Evolutionary conservation across 1,140 invertebrate species (phyloP).

Genomic region (Drosophila lacertosa): DNA sequence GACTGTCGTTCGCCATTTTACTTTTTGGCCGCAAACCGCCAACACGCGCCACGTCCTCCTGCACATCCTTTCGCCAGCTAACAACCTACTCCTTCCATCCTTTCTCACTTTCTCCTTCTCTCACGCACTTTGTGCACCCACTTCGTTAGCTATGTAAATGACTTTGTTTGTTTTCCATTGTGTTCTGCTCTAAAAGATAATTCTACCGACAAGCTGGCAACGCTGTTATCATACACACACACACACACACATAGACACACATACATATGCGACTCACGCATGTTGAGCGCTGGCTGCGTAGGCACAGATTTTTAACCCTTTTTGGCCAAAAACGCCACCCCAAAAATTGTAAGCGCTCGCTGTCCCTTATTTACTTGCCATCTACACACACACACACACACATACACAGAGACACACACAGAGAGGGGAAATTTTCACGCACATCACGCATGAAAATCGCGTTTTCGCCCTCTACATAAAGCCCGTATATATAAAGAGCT

Average conservation of each 20-base stretch:
- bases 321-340: constrained; percentile 50
- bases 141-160: constrained; percentile 81
- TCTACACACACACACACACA: constrained; percentile 37
- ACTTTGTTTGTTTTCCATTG: constrained; percentile 72
- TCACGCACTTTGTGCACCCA: constrained; percentile 61
- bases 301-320: constrained; percentile 80
- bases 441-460: constrained; percentile 73
- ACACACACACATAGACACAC: constrained; percentile 23
- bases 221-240: constrained; percentile 45
- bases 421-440: constrained; percentile 74
- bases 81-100: neutral
- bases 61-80: constrained; percentile 4
- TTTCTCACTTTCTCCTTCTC: constrained; percentile 11
- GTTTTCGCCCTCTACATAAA: constrained; percentile 45
- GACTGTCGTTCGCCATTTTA: constrained; percentile 61
- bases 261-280: constrained; percentile 52
- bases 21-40: constrained; percentile 57
- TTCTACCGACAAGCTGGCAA: constrained; percentile 69
- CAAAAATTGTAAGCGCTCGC: constrained; percentile 38
- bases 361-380: constrained; percentile 37
- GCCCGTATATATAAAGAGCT: neutral
- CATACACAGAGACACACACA: constrained; percentile 3
- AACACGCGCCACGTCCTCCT: constrained; percentile 53
- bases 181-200: constrained; percentile 50
- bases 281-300: constrained; percentile 52